Evolutionary conservation across 2,113 vertebrate genomes (phyloP), one percentile per base, ranked within the genome.

Genomic region (Rhea americana): DNA sequence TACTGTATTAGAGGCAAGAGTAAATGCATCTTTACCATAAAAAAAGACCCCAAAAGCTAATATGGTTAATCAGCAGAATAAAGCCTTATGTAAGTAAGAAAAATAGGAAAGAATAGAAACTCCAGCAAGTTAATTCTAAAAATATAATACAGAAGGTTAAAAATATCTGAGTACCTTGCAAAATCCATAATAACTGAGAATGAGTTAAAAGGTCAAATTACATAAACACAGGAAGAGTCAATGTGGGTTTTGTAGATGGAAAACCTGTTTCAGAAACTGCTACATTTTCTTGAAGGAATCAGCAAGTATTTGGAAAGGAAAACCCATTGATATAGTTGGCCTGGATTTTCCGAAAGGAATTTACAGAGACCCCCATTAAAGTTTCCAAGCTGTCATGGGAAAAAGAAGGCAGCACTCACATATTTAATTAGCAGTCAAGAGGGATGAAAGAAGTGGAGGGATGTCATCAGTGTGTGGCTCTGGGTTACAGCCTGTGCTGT

Each of bases 161-260:
- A 88, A 90, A 3, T 86, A 90, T n/a, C 13, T 41, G 20, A 90
- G 32, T 41, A 74, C 7, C 4, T 37, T 77, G n/a, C 5, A 93
- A 96, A 92, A 92, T 77, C 63, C 13, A 7, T 39, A 75, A 18
- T 30, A 84, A 51, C n/a, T 59, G 59, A 75, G 61, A 95, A 92
- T 55, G 11, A 91, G 32, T 59, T 77, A 71, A 90, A 90, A 62
- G 15, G 43, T 84, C 37, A 84, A 37, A 30, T 59, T 80, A 67
- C 43, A 75, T 14, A 87, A 67, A 78, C 19, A n/a, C 35, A 79
- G 32, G 21, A 87, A 68, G 56, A 26, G 11, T 56, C 55, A 77
- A 19, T n/a, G 26, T 66, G 24, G 63, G 39, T 28, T 87, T 48
- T 41, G 32, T 48, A n/a, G 37, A n/a, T 50, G 26, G 68, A 81